Percentiles rank a stretch among this genome's conserved stretches.
These are phyloP conservation scores for Junonia oenone DNA, from an alignment of 2,888 invertebrate species.

Conservation along the genomic window DNA sequence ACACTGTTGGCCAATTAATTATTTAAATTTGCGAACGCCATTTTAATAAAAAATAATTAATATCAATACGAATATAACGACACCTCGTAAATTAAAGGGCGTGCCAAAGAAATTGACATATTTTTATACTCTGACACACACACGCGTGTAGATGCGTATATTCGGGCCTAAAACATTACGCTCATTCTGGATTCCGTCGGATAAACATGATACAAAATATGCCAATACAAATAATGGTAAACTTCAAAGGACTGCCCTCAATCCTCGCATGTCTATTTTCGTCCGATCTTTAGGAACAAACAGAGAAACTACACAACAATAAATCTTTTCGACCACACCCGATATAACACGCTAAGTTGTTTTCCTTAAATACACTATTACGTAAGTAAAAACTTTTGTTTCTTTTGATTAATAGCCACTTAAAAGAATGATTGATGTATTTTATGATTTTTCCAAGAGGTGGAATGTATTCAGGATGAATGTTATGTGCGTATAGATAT, in stretches of 20 bases:
- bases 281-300: conserved; percentile 19
- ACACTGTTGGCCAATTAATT: no score
- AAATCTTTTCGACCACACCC: conserved; percentile 16
- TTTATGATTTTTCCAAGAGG: not conserved
- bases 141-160: no score
- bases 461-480: no score
- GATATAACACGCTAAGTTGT: not conserved
- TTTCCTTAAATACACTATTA: not conserved
- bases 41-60: no score
- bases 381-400: not conserved
- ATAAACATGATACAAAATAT: conserved; percentile 7
- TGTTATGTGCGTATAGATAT: no score
- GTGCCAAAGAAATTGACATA: no score
- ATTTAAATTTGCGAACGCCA: no score
- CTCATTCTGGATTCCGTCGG: no score
- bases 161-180: no score
- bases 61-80: no score
- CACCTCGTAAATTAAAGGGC: no score
- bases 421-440: not conserved
- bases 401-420: not conserved
- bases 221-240: conserved; percentile 28
- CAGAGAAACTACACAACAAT: conserved; percentile 15
- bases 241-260: conserved; percentile 18
- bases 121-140: no score
- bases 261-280: conserved; percentile 17